Base-by-base conservation (phyloP, 2,888 invertebrate genomes). In the Plagiodera versicolora region DNA sequence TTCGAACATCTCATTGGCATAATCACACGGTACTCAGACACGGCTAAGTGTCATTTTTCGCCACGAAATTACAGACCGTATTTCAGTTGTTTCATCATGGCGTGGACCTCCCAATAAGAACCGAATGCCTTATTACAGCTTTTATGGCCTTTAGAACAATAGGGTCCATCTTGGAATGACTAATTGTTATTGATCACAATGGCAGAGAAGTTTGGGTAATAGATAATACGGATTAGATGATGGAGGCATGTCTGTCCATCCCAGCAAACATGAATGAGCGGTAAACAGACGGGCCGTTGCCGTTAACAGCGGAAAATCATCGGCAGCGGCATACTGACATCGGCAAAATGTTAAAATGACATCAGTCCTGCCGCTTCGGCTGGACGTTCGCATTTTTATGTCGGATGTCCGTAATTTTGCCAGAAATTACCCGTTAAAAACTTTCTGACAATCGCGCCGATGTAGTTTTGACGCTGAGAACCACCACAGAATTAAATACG, bases 41-140 rank as follows among this genome's bases (percentile, higher is more conserved):
- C 8, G n/a, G 11, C 24, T 44, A 53, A 53, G 39, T 53, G 53
- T 53, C 53, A 45, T 44, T 44, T 53, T 24, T 44, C 44, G 14
- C 44, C 16, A 53, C 53, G 24, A 53, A 53, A 53, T 53, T 53
- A 53, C 45, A 53, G 53, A 44, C 20, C 53, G 24, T 20, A 44
- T 24, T 39, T 53, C 53, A n/a, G 53, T 45, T 44, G 53, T 44
- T 39, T 24, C 44, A 53, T 53, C 53, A 30, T 10, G 14, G 39
- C 32, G 16, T 20, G 39, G 53, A 53, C 53, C 44, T n/a, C 53
- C 44, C 53, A 44, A 39, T 39, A 39, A 39, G 39, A 39, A 45
- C 44, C 45, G 20, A 39, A 39, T 39, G 39, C 39, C 24, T 44
- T 24, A 53, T 53, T 44, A 53, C 53, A 53, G 53, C 39, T 39